Percentiles rank a stretch among this genome's conserved stretches.
These are phyloP conservation scores for Mythimna loreyi DNA, from an alignment of 2,888 invertebrate genomes.

Conservation along the genomic window DNA sequence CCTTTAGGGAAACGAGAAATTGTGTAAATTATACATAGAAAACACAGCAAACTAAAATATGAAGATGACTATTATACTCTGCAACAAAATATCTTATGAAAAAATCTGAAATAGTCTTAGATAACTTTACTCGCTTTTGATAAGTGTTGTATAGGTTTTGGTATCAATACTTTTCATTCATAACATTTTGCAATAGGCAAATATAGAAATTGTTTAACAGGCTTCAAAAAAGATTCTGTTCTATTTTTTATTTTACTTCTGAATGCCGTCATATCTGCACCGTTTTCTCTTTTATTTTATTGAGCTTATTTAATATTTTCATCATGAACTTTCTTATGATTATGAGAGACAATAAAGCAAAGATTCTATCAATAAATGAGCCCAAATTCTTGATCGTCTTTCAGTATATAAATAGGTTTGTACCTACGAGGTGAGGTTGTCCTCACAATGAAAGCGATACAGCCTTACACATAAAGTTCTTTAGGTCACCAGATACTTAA, in stretches of 20 bases:
- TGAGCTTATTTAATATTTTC: too few relatives aligned
- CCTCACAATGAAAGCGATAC: not conserved
- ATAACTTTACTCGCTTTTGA: conserved; percentile 11
- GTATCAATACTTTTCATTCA: not conserved
- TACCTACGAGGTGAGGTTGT: too few relatives aligned
- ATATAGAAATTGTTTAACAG: not conserved
- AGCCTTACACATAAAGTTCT: conserved; percentile 31
- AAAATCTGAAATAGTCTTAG: not conserved
- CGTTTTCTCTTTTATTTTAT: too few relatives aligned
- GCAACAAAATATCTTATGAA: not conserved
- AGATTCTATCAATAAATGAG: not conserved
- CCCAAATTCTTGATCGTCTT: not conserved
- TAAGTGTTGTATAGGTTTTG: not conserved
- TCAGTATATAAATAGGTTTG: not conserved
- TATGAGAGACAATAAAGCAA: not conserved
- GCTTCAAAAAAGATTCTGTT: too few relatives aligned
- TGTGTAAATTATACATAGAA: too few relatives aligned
- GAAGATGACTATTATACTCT: too few relatives aligned
- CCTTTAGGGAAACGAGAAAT: too few relatives aligned
- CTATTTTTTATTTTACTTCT: too few relatives aligned
- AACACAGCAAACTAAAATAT: too few relatives aligned
- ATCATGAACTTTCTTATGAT: too few relatives aligned
- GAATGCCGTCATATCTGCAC: too few relatives aligned
- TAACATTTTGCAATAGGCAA: not conserved
- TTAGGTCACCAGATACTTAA: conserved; percentile 45